These are phyloP conservation scores for Vultur gryphus DNA, from an alignment of 2,797 vertebrate species.

Conservation along the genomic window DNA sequence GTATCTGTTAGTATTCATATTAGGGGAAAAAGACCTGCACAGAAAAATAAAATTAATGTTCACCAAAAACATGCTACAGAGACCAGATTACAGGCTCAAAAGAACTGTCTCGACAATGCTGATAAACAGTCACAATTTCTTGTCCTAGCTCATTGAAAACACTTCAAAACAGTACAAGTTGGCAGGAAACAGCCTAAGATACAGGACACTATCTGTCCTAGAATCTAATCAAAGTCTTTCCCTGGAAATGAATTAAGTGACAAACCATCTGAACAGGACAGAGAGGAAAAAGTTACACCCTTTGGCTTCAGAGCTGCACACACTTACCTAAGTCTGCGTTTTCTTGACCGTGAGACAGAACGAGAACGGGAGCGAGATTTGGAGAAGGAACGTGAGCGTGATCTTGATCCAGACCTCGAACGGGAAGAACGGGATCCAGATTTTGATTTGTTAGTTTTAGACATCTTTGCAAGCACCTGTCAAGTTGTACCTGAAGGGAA, in stretches of 20 bases:
- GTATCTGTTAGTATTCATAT: neutral
- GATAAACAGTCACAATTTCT: neutral
- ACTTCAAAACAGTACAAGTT: neutral
- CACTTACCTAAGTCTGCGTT: conserved; percentile 89
- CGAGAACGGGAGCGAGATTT: conserved; percentile 90
- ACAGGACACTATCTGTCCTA: neutral
- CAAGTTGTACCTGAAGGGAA: conserved; percentile 56
- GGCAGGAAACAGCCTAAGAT: neutral
- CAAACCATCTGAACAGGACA: neutral
- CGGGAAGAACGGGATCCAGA: conserved; percentile 89
- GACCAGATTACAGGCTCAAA: neutral
- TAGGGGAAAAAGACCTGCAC: neutral
- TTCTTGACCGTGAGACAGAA: conserved; percentile 89
- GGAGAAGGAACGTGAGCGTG: conserved; percentile 86
- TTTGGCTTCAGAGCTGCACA: neutral
- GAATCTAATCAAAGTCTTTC: neutral
- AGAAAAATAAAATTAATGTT: neutral
- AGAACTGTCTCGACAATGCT: neutral
- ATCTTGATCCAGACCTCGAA: conserved; percentile 86
- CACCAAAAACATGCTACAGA: neutral
- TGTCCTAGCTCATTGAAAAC: neutral
- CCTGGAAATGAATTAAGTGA: neutral
- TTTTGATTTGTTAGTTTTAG: conserved; percentile 90
- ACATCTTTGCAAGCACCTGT: conserved; percentile 81
- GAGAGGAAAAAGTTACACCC: neutral